Conservation (phyloP, 2,113 vertebrate species). For the Brachypodius melanocephalos region DNA sequence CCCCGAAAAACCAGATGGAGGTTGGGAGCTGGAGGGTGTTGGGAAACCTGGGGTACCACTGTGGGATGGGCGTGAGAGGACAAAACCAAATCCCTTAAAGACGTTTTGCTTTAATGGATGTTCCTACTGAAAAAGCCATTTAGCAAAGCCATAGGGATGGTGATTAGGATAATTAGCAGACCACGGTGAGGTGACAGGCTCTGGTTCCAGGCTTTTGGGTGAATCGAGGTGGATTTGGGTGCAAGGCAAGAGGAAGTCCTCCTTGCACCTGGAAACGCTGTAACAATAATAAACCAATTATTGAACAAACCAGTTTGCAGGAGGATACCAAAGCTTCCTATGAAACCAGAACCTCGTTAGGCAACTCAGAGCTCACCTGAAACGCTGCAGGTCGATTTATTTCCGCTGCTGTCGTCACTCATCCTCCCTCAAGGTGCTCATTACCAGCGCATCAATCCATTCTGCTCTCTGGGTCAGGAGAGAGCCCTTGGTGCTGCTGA, state of each 20-base stretch:
- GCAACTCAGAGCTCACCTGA: neutral
- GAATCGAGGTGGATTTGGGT: neutral
- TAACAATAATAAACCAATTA: neutral
- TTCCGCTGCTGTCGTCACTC: neutral
- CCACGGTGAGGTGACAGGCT: neutral
- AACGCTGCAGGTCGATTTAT: neutral
- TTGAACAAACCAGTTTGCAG: neutral
- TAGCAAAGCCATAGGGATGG: neutral
- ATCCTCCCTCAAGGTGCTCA: neutral
- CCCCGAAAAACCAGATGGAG: rapidly evolving
- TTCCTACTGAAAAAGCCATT: neutral
- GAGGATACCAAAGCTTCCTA: neutral
- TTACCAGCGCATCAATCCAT: neutral
- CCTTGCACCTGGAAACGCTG: neutral
- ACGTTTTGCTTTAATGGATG: neutral
- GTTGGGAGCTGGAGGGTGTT: neutral
- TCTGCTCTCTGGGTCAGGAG: neutral
- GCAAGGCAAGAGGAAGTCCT: neutral
- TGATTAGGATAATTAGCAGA: neutral
- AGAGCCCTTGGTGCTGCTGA: neutral
- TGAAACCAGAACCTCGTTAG: neutral
- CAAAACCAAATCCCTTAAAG: neutral
- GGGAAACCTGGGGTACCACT: neutral
- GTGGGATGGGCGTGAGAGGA: too few species aligned
- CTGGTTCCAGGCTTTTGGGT: neutral